A percentile compares a stretch with the other conserved stretches of the same genome.
phyloP scores from a whole-genome alignment of 2,888 invertebrate species.

The Cartodere bifasciata region DNA sequence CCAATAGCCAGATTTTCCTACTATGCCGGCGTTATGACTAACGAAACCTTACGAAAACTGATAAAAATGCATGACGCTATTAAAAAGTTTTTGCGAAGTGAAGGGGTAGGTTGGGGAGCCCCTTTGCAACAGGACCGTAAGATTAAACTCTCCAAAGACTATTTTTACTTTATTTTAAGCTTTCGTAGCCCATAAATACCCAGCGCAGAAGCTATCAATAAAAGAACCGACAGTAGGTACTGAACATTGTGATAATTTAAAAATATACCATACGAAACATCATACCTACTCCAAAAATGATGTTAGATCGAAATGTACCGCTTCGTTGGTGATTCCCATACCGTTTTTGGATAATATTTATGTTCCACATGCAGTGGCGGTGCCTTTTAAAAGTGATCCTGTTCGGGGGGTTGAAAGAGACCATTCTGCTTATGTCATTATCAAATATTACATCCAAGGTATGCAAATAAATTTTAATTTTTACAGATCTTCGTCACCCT shows the following conservation, averaged over 20 bases:
- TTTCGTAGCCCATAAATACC: not conserved
- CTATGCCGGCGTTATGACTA: constrained; percentile 48
- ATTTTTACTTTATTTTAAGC: not conserved
- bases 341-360: constrained; percentile 46
- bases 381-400: constrained; percentile 39
- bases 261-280: not conserved
- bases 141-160: constrained; percentile 2
- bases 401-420: constrained; percentile 36
- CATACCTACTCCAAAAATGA: not conserved
- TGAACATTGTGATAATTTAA: not conserved
- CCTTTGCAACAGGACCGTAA: constrained; percentile 18
- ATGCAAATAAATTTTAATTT: constrained; percentile 1
- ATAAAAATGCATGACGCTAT: constrained; percentile 44
- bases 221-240: not conserved
- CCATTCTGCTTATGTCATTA: too few species aligned
- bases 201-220: not conserved
- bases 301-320: too few species aligned
- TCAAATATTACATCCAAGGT: constrained; percentile 1
- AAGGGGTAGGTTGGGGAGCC: constrained; percentile 45
- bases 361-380: constrained; percentile 43
- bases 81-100: constrained; percentile 42
- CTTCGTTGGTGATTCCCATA: constrained; percentile 35
- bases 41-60: constrained; percentile 40
- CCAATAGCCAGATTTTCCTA: constrained; percentile 47
- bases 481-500: too few species aligned